A percentile compares a stretch with the other conserved stretches of the same genome.
These are phyloP conservation scores for Acronicta leporina DNA, from an alignment of 2,888 invertebrate species.

Conservation along the genomic window DNA sequence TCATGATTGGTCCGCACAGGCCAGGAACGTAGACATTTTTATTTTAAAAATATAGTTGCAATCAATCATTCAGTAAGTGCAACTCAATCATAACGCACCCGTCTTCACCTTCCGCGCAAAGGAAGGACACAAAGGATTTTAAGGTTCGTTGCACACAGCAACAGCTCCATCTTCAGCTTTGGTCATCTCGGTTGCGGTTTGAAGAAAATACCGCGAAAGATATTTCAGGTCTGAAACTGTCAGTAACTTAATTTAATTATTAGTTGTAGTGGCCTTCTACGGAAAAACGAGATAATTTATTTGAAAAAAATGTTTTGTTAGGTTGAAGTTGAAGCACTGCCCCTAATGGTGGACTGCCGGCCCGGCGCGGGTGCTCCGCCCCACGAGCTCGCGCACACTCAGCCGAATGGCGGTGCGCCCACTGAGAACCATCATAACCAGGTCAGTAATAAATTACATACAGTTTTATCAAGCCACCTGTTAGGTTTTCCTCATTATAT, in stretches of 20 bases:
- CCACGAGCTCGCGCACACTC: constrained; percentile 72
- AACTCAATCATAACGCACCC: constrained; percentile 7
- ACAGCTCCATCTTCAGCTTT: neutral
- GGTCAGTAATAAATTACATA: constrained; percentile 52
- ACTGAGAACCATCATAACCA: constrained; percentile 72
- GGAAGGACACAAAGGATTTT: neutral
- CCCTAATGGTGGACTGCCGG: constrained; percentile 86
- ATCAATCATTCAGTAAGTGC: constrained; percentile 38
- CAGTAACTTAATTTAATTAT: constrained; percentile 27
- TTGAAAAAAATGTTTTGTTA: constrained; percentile 41
- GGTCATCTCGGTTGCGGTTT: neutral
- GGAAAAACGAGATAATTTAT: constrained; percentile 1
- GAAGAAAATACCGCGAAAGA: constrained; percentile 2
- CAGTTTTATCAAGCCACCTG: neutral
- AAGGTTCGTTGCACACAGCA: constrained; percentile 12
- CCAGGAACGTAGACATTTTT: constrained; percentile 14
- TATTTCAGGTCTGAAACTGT: constrained; percentile 12
- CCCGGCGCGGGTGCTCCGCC: constrained; percentile 77
- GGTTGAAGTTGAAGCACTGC: constrained; percentile 83
- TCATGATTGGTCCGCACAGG: constrained; percentile 29
- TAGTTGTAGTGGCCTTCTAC: constrained; percentile 14
- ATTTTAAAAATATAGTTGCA: constrained; percentile 19
- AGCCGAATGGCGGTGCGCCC: constrained; percentile 72
- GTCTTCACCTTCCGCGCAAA: neutral
- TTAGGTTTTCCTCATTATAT: neutral